phyloP scores from a whole-genome alignment of 2,113 vertebrate genomes.

The Delphinus delphis region DNA sequence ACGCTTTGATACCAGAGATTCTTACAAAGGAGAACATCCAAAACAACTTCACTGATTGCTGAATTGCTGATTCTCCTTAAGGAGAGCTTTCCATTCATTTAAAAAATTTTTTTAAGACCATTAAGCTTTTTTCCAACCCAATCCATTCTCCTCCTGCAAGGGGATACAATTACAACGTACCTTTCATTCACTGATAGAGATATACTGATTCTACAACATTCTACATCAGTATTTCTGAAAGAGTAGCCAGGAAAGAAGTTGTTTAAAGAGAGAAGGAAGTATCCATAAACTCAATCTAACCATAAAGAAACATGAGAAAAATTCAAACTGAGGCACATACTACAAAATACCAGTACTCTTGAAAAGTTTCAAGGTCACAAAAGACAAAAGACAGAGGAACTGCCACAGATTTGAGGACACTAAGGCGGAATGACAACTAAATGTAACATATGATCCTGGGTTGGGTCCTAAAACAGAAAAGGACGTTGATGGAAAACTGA shows the following conservation, averaged over 20 bases:
- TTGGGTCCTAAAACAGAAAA: background rate
- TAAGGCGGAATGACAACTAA: background rate
- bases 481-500: background rate
- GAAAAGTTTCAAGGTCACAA: background rate
- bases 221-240: background rate
- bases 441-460: background rate
- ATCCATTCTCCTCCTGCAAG: background rate
- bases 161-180: background rate
- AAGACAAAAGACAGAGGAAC: background rate
- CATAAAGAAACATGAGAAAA: background rate
- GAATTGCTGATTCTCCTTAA: background rate
- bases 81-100: background rate
- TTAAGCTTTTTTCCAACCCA: background rate
- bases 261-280: background rate
- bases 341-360: background rate
- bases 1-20: background rate
- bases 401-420: background rate
- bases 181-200: background rate
- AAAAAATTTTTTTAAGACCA: background rate
- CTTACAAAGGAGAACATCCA: background rate
- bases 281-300: background rate
- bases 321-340: background rate
- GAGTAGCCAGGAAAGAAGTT: background rate
- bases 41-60: background rate
- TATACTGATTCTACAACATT: background rate